These are phyloP conservation scores for Eumeta japonica DNA, from an alignment of 1,140 invertebrate genomes.

Conservation along the genomic window DNA sequence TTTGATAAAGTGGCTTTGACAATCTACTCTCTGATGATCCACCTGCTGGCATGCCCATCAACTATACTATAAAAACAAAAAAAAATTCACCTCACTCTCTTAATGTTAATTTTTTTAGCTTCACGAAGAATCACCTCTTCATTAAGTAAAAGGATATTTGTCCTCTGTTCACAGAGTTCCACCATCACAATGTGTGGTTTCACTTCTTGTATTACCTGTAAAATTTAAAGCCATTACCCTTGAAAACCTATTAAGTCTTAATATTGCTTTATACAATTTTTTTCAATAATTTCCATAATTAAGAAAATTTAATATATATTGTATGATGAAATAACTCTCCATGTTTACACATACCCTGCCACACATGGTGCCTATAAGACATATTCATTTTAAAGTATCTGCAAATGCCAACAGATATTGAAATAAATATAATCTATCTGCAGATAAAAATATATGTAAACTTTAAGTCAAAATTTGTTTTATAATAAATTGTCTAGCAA, in stretches of 20 bases:
- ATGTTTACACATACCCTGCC: too few species aligned
- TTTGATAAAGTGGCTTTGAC: too few species aligned
- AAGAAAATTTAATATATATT: neutral
- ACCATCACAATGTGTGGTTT: conserved; percentile 92
- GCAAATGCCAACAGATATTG: too few species aligned
- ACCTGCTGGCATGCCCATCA: too few species aligned
- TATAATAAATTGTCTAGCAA: too few species aligned
- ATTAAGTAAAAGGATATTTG: conserved; percentile 86
- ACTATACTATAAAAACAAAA: too few species aligned
- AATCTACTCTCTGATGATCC: too few species aligned
- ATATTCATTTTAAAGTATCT: too few species aligned
- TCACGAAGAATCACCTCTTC: conserved; percentile 88
- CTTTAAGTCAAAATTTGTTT: too few species aligned
- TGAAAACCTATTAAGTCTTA: neutral
- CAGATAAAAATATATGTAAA: too few species aligned
- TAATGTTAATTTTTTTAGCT: conserved; percentile 78
- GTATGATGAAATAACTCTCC: too few species aligned
- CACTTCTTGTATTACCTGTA: conserved; percentile 84
- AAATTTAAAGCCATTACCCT: conserved; percentile 4
- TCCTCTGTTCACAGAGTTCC: conserved; percentile 86
- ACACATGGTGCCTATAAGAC: too few species aligned
- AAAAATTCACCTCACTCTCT: conserved; percentile 61
- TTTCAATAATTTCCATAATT: neutral
- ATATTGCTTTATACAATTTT: conserved; percentile 2
- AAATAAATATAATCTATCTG: conserved; percentile 13